Evolutionary conservation across 2,113 vertebrate genomes (phyloP), one percentile per base, ranked within the genome.

Genomic region (Brachypodius melanocephalos): DNA sequence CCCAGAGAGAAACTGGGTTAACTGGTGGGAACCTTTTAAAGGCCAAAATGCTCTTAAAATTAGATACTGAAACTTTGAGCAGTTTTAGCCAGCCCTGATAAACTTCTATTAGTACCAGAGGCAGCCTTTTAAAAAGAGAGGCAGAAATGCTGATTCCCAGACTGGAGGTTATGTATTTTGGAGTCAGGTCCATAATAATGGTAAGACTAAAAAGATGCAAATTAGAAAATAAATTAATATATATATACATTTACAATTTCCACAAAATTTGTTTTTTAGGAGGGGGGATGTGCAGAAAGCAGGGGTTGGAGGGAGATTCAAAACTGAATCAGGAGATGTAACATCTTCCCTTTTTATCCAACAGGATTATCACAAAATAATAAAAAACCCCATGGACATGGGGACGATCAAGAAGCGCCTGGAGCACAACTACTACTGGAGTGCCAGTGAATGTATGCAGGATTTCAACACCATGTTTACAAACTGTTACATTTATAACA

Each of bases 391-490:
- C 6, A 99, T 99, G 99, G 99, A 99, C 66, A 98, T 99, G 99
- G 99, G 99, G 32, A 99, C 99, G 4, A 99, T 99, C 94, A 99
- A 99, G 98, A 99, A 98, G 95, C 98, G 99, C 22, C 98, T 99
- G 48, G 99, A 99, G 88, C 99, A 98, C 82, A 99, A 98, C 80
- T 99, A 99, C 73, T 99, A 99, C 32, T 98, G 98, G 98, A 99
- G 98, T 34, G 99, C 99, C 2, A 99, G 98, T 52, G 99, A 99
- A 93, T 99, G 99, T 81, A 98, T 99, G 99, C 98, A 99, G 82
- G 99, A 99, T 95, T 99, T 99, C 98, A 99, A 99, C 98, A 99
- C 99, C 95, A 99, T 99, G 99, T 99, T 99, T 98, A 99, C 99
- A 95, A 99, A 99, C 77, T 99, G 99, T 96, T 99, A 99, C 95